These are phyloP conservation scores for Apotomis turbidana DNA, from an alignment of 2,888 invertebrate species.

Conservation along the genomic window DNA sequence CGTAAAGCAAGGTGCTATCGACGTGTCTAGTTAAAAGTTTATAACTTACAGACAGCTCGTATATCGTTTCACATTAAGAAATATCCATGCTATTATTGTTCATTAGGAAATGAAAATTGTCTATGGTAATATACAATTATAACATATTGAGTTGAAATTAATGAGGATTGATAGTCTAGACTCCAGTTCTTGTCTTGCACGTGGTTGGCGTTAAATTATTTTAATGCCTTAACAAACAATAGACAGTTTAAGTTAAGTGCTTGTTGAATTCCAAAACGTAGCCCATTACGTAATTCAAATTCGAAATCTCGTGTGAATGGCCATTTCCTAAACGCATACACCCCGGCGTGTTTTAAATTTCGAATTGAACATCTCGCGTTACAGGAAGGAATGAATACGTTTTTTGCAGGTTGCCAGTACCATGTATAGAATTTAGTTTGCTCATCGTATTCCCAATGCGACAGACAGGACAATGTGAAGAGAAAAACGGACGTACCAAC, in stretches of 20 bases:
- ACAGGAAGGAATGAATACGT: constrained; percentile 19
- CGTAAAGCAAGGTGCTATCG: not conserved
- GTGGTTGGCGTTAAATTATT: constrained; percentile 32
- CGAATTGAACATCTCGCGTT: constrained; percentile 17
- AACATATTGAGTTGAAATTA: constrained; percentile 22
- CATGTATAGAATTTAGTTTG: constrained; percentile 43
- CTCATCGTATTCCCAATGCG: constrained; percentile 46
- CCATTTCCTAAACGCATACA: not conserved
- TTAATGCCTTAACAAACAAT: constrained; percentile 32
- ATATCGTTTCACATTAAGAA: not conserved
- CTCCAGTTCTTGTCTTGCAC: constrained; percentile 21
- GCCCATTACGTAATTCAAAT: constrained; percentile 22
- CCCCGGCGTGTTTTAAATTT: constrained; percentile 32
- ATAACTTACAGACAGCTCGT: too few species aligned
- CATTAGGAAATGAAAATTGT: not conserved
- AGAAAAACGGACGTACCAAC: constrained; percentile 58
- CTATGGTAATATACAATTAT: not conserved
- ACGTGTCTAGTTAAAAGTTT: not conserved
- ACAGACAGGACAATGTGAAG: constrained; percentile 69
- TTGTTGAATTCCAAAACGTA: constrained; percentile 24
- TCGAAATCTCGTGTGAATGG: constrained; percentile 18
- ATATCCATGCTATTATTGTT: not conserved
- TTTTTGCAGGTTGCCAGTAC: constrained; percentile 36
- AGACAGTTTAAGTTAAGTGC: constrained; percentile 30
- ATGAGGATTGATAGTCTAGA: constrained; percentile 24